Evolutionary conservation across 2,888 invertebrate genomes (phyloP).

Genomic region (Athetis lepigone): DNA sequence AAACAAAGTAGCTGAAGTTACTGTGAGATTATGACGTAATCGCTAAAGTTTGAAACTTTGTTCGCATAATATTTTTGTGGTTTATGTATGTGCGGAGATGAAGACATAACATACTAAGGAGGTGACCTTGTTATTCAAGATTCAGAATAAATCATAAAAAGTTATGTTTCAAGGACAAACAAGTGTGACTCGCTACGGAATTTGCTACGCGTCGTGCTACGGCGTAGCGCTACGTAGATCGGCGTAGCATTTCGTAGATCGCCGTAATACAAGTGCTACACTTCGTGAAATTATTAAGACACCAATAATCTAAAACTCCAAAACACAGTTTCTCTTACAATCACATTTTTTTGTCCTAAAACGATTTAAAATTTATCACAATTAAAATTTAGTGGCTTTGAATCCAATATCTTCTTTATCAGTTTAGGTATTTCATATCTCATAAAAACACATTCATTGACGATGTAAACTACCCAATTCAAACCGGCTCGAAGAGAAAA

Average conservation of each 20-base stretch:
- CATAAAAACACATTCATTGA: too few relatives aligned
- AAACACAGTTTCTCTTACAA: too few relatives aligned
- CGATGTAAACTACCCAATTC: too few relatives aligned
- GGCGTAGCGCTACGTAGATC: neutral
- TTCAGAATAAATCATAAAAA: neutral
- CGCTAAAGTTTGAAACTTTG: conserved; percentile 14
- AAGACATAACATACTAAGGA: neutral
- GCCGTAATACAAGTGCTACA: conserved; percentile 3
- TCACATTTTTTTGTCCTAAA: too few relatives aligned
- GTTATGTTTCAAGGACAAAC: neutral
- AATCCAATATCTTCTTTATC: too few relatives aligned
- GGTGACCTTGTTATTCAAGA: neutral
- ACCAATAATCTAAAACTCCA: too few relatives aligned
- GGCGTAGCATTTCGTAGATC: neutral
- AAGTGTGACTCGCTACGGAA: neutral
- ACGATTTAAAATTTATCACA: too few relatives aligned
- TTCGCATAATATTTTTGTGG: conserved; percentile 20
- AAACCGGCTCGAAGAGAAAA: neutral
- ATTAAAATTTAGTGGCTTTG: too few relatives aligned
- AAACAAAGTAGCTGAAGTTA: conserved; percentile 40
- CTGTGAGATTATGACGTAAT: conserved; percentile 43
- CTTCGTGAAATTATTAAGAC: too few relatives aligned
- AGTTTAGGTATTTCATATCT: too few relatives aligned
- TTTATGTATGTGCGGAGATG: neutral
- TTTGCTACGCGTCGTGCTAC: neutral